Evolutionary conservation across 2,888 invertebrate genomes (phyloP).

Genomic region (Chymomyza fuscimana): DNA sequence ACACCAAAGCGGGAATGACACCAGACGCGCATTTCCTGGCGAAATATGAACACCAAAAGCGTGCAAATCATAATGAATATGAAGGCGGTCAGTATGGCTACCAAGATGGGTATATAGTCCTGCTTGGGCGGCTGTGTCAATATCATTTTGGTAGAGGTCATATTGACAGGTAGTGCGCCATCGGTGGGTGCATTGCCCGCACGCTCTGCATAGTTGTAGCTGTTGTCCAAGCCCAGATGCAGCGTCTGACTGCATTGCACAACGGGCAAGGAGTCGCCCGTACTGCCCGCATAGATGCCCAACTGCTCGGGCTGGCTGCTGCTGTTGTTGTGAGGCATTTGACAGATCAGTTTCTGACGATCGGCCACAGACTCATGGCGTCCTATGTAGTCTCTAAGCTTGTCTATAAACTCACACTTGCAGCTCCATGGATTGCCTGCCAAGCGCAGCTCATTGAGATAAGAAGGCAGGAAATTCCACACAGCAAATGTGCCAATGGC

Average conservation of each 20-base stretch:
- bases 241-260: conserved; percentile 71
- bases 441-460: conserved; percentile 86
- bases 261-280: conserved; percentile 59
- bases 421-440: conserved; percentile 92
- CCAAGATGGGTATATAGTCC: conserved; percentile 89
- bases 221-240: conserved; percentile 57
- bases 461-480: conserved; percentile 86
- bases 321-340: conserved; percentile 78
- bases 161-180: conserved; percentile 80
- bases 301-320: conserved; percentile 64
- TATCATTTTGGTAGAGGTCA: conserved; percentile 84
- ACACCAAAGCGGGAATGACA: conserved; percentile 91
- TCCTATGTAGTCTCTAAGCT: conserved; percentile 89
- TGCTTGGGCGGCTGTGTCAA: conserved; percentile 82
- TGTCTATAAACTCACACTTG: conserved; percentile 90
- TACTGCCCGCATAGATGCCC: conserved; percentile 61
- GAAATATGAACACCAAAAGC: conserved; percentile 89
- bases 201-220: conserved; percentile 50
- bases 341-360: conserved; percentile 88
- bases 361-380: conserved; percentile 87
- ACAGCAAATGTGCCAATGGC: conserved; percentile 89
- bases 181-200: conserved; percentile 32
- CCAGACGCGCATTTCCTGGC: conserved; percentile 91
- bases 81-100: conserved; percentile 88
- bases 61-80: conserved; percentile 87